Base-by-base conservation (phyloP, 2,797 vertebrate genomes). In the Peromyscus eremicus region DNA sequence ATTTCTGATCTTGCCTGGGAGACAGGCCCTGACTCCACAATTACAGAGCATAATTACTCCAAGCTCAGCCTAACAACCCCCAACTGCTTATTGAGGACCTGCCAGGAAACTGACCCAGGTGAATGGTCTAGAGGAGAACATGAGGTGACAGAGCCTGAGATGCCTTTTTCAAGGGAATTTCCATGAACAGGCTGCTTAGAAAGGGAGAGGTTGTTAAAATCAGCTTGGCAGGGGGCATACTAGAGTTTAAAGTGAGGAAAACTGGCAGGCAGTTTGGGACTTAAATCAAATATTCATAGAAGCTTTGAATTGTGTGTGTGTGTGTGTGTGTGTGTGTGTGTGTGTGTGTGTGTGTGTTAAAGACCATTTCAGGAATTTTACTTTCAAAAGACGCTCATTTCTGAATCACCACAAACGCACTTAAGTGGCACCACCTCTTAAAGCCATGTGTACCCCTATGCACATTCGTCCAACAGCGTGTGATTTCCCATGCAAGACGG, bases 61-160 rank as follows among this genome's bases (percentile, higher is more conserved):
- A 98, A 97, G 92, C 98, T 96, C 55, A 91, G 97, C 66, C 52
- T 95, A 91, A 76, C 97, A 98, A 97, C 97, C 97, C 98, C 97
- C 98, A 97, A 97, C 97, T 92, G 89, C 95, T 98, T 96, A 94
- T 91, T 97, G 98, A 98, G 97, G 97, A 94, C 97, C 94, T 97
- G 97, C 98, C 98, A 98, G 98, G 97, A 98, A 98, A 98, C 98
- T 98, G 98, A 98, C 98, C 98, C 98, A 98, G 97, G 97, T 97
- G 97, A 98, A 98, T 94, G 94, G 97, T 98, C 98, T 98, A 98
- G 98, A 98, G 98, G 97, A 98, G 98, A 98, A 98, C 97, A 97
- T 84, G 96, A 98, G 98, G 97, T 98, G 98, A 98, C 98, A 98
- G 98, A 98, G 94, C 95, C 97, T 97, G 97, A 97, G 97, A 98